Conservation (phyloP, 2,797 vertebrate species). For the Pogoniulus pusillus region DNA sequence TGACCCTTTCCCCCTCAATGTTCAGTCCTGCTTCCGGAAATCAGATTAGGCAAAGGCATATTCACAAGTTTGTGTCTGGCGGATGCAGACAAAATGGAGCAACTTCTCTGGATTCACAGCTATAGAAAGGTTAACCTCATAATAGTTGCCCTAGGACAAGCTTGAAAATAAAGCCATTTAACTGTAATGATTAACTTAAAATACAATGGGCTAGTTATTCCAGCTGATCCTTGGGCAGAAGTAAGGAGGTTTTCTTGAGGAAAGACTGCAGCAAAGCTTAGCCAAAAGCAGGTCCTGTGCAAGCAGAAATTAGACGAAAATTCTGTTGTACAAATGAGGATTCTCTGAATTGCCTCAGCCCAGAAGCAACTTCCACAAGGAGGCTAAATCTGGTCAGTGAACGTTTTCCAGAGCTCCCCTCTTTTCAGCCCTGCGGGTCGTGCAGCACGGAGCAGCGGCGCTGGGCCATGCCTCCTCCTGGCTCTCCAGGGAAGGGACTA, state of each 20-base stretch:
- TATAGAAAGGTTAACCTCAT: conserved; percentile 34
- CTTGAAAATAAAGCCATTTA: conserved; percentile 45
- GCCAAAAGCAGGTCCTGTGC: neutral
- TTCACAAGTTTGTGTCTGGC: neutral
- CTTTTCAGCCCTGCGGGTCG: too few relatives aligned
- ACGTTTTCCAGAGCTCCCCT: neutral
- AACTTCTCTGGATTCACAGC: conserved; percentile 16
- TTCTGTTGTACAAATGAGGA: neutral
- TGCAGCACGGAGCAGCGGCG: too few relatives aligned
- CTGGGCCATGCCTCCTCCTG: neutral
- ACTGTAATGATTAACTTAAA: conserved; percentile 62
- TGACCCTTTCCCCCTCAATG: neutral
- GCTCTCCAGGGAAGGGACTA: neutral
- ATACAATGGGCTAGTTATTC: conserved; percentile 40
- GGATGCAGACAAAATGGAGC: neutral
- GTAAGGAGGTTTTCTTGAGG: conserved; percentile 2
- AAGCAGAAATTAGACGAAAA: conserved; percentile 25
- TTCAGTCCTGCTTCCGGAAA: conserved; percentile 26
- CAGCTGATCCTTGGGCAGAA: neutral
- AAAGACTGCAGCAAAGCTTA: conserved; percentile 26
- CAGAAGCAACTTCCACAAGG: neutral
- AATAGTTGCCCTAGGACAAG: conserved; percentile 53
- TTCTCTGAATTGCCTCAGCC: conserved; percentile 2
- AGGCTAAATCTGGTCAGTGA: neutral
- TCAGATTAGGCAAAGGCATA: neutral